Evolutionary conservation across 2,797 vertebrate genomes (phyloP).

Genomic region (Yasuhikotakia modesta): DNA sequence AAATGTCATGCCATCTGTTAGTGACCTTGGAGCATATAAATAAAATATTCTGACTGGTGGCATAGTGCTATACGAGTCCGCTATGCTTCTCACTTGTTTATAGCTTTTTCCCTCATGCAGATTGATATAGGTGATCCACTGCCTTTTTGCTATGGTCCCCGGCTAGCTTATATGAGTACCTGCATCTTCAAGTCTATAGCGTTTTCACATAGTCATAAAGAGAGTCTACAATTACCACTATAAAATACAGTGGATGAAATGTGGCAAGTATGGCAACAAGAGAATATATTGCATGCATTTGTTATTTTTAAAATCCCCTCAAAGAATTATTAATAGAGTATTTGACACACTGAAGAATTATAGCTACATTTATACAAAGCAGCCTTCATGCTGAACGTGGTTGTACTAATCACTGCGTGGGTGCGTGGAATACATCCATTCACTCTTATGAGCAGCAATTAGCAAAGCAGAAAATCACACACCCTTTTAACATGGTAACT

Average conservation of each 20-base stretch:
- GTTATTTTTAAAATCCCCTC: conserved; percentile 49
- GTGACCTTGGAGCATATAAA: conserved; percentile 41
- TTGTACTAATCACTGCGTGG: conserved; percentile 53
- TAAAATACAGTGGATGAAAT: neutral
- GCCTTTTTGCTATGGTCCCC: conserved; percentile 9
- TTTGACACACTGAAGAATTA: conserved; percentile 58
- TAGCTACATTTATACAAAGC: conserved; percentile 46
- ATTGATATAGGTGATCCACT: conserved; percentile 31
- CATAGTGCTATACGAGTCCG: neutral
- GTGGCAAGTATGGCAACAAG: conserved; percentile 24
- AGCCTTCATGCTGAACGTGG: conserved; percentile 46
- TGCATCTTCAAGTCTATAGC: neutral
- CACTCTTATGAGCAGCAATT: conserved; percentile 51
- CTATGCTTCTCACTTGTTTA: neutral
- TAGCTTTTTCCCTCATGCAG: conserved; percentile 7
- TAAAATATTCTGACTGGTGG: neutral
- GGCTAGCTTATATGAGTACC: neutral
- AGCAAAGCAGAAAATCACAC: conserved; percentile 46
- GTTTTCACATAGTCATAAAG: conserved; percentile 3
- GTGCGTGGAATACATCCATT: conserved; percentile 43
- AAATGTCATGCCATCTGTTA: conserved; percentile 48
- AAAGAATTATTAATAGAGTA: conserved; percentile 59
- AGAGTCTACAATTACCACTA: neutral
- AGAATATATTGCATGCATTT: conserved; percentile 30
- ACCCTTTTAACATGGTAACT: conserved; percentile 32